Conservation (phyloP, 2,888 invertebrate genomes). For the Rhagium mordax region DNA sequence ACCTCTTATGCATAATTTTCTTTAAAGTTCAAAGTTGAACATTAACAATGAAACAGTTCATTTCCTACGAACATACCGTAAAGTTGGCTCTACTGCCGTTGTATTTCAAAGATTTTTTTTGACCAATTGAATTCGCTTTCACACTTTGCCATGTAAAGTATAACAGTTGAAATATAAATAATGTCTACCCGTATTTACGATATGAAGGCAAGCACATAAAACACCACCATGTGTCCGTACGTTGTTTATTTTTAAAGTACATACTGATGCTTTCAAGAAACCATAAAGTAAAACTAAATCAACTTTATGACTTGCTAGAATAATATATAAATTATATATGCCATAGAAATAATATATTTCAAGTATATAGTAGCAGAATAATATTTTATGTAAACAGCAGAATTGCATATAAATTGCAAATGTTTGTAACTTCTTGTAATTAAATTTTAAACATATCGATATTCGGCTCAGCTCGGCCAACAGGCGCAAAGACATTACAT, state of each 20-base stretch:
- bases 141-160: not conserved
- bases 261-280: conserved; percentile 1
- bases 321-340: not conserved
- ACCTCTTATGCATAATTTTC: too few species aligned
- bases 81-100: too few species aligned
- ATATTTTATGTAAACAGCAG: not conserved
- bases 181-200: not conserved
- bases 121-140: conserved; percentile 27
- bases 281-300: conserved; percentile 4
- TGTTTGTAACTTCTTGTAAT: too few species aligned
- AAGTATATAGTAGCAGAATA: not conserved
- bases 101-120: conserved; percentile 10
- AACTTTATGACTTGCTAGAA: conserved; percentile 4
- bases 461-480: too few species aligned
- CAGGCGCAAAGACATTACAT: too few species aligned
- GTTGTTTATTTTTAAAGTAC: conserved; percentile 2
- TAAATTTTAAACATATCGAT: too few species aligned
- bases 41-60: too few species aligned
- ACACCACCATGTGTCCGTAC: not conserved
- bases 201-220: not conserved
- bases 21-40: too few species aligned
- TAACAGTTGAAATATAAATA: not conserved
- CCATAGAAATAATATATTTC: not conserved
- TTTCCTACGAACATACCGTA: too few species aligned
- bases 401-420: not conserved